Evolutionary conservation across 1,140 invertebrate species (phyloP), one percentile per base, ranked within the genome.

Genomic region (Anthonomus grandis): DNA sequence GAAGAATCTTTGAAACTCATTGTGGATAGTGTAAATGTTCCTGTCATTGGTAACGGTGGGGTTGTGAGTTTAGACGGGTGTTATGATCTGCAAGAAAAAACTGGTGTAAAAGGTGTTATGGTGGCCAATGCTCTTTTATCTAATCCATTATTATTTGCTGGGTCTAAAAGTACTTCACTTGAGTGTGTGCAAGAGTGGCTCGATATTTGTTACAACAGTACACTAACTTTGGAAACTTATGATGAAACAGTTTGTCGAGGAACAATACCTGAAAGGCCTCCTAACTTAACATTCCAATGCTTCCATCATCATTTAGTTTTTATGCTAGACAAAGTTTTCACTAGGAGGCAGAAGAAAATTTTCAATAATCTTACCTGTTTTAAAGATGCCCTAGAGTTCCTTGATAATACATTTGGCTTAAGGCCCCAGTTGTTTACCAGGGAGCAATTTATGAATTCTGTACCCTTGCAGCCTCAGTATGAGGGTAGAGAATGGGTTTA

Each of bases 251-350:
- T 24, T 12, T 21, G 37, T 31, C 19, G 23, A 39, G 17, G n/a
- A 13, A 48, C 24, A 41, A 74, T 74, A 15, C 56, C 69, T 24
- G 69, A 60, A 38, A 75, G 75, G 65, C 73, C 75, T 15, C 69
- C 70, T 77, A 72, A 78, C 63, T 49, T 84, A 62, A 79, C 81
- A 31, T 94, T 93, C 75, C 81, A 86, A 52, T 86, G 81, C 70
- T 93, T 96, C 68, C 94, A 97, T 76, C 91, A 95, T 72, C 94
- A 97, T 77, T 79, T 97, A 45, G 89, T 92, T 38, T 95, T 93
- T 70, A 97, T 97, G 95, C 75, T 92, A 62, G 90, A 93, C 71
- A 88, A 87, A 74, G 68, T 87, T 34, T 76, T 95, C 57, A 76
- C 81, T 4, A 87, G 83, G 62, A 72, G 80, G 41, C 81, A 90